These are phyloP conservation scores for Sinonovacula constricta DNA, from an alignment of 1,140 invertebrate genomes.

Conservation along the genomic window DNA sequence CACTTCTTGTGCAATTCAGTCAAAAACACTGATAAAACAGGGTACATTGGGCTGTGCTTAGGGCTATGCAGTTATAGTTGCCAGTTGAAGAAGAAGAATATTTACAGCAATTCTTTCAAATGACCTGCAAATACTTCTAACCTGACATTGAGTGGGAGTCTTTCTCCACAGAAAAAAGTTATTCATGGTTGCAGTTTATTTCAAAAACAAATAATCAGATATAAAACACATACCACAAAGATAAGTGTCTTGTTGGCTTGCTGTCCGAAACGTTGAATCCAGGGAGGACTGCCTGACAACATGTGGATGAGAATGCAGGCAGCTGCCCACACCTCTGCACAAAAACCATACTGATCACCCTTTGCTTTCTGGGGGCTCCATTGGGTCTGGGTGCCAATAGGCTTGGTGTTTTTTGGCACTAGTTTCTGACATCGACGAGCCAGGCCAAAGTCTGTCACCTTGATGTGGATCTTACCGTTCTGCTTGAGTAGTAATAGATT, in stretches of 20 bases:
- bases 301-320: constrained; percentile 71
- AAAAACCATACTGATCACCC: constrained; percentile 68
- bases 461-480: constrained; percentile 52
- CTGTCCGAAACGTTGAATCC: constrained; percentile 65
- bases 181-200: not conserved
- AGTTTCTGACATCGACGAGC: constrained; percentile 49
- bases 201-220: not conserved
- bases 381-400: constrained; percentile 66
- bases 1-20: no score
- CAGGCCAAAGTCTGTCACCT: constrained; percentile 71
- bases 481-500: constrained; percentile 67
- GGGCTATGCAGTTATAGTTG: not conserved
- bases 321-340: constrained; percentile 72
- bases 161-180: no score
- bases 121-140: no score
- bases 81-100: no score
- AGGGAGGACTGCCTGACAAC: constrained; percentile 70
- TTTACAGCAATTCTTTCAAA: no score
- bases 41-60: not conserved
- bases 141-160: no score
- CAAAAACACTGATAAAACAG: no score
- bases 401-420: constrained; percentile 47
- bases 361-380: constrained; percentile 73
- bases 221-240: constrained; percentile 64
- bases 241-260: constrained; percentile 56